Conservation (phyloP, 1,140 invertebrate genomes). For the Drosophila ercepeae region DNA sequence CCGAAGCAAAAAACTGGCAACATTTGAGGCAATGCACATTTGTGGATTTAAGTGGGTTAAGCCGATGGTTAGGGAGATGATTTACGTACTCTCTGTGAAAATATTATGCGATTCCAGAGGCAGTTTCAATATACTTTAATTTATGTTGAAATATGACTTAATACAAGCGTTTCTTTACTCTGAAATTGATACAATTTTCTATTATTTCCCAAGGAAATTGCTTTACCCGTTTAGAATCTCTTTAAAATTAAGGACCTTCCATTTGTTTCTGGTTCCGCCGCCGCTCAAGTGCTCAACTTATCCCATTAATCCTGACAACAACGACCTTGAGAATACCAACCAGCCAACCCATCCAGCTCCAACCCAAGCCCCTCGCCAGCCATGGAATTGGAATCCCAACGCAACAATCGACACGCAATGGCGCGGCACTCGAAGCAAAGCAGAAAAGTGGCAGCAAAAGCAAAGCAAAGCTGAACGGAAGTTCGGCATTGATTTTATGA, state of each 20-base stretch:
- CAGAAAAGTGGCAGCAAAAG: background rate
- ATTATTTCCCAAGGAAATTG: too few relatives aligned
- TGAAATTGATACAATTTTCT: too few relatives aligned
- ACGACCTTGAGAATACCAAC: constrained; percentile 30
- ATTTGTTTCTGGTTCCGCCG: background rate
- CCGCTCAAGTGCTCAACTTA: constrained; percentile 14
- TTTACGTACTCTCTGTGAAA: constrained; percentile 40
- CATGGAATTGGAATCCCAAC: constrained; percentile 27
- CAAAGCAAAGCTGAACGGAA: constrained; percentile 11
- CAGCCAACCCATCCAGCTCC: background rate
- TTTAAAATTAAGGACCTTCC: background rate
- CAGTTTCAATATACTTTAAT: too few relatives aligned
- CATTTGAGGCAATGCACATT: constrained; percentile 43
- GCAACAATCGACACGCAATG: constrained; percentile 52
- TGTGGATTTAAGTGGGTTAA: constrained; percentile 37
- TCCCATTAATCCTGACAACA: constrained; percentile 26
- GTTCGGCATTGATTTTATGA: constrained; percentile 63
- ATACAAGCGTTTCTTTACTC: background rate
- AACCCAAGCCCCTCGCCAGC: background rate
- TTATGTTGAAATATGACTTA: constrained; percentile 19
- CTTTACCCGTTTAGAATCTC: background rate
- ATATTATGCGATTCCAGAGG: constrained; percentile 14
- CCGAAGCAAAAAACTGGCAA: background rate
- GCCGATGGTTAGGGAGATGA: constrained; percentile 53
- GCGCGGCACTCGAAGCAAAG: constrained; percentile 2